Conservation (phyloP, 2,888 invertebrate species). For the Caenorhabditis plicata region DNA sequence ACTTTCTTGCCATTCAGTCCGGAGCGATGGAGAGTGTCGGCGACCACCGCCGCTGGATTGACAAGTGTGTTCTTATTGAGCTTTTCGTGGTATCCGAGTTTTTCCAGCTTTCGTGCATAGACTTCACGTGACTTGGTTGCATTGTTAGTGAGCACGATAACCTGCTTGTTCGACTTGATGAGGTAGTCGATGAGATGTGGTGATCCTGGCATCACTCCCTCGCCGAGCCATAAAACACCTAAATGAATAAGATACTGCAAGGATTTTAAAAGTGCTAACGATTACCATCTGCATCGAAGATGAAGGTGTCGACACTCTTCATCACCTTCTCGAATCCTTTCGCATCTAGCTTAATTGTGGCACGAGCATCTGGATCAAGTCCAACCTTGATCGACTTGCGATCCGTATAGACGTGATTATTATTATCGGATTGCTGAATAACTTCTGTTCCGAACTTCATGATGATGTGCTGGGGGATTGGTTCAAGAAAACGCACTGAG, state of each 20-base stretch:
- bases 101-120: conserved; percentile 77
- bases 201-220: conserved; percentile 55
- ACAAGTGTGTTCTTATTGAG: conserved; percentile 55
- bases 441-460: too few species aligned
- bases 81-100: conserved; percentile 74
- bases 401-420: too few species aligned
- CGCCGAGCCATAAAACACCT: conserved; percentile 63
- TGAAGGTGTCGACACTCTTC: conserved; percentile 59
- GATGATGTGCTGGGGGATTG: too few species aligned
- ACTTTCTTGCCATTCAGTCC: conserved; percentile 54
- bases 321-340: conserved; percentile 40
- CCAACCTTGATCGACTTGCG: conserved; percentile 21
- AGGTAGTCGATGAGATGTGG: conserved; percentile 54
- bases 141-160: conserved; percentile 79
- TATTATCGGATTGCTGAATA: too few species aligned
- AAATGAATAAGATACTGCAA: too few species aligned
- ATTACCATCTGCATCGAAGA: conserved; percentile 64
- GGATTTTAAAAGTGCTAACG: too few species aligned
- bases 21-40: conserved; percentile 51
- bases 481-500: too few species aligned
- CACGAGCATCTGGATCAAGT: conserved; percentile 14
- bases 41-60: conserved; percentile 62
- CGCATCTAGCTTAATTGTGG: conserved; percentile 24
- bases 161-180: conserved; percentile 68
- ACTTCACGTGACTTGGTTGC: conserved; percentile 80